Base-by-base conservation (phyloP, 2,113 vertebrate species). In the Ophiodon elongatus region DNA sequence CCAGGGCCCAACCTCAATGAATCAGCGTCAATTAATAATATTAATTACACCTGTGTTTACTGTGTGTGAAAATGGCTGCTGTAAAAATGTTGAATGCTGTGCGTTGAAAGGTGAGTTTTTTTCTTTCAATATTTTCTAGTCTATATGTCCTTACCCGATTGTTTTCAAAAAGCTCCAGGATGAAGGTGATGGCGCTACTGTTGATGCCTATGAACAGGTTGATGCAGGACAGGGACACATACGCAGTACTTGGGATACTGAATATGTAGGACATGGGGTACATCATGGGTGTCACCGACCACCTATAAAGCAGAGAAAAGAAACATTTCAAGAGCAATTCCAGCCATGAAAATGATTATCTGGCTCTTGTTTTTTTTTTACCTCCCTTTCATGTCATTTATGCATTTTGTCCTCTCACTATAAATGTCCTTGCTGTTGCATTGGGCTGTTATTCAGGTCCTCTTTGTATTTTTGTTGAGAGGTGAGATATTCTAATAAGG, bases 221-320 rank as follows among this genome's bases (percentile, higher is more conserved):
- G 88, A 98, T 95, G 93, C 97, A 99, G 82, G 98, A 97, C 83
- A 99, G 91, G 13, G 97, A 96, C 88, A 99, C 97, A 1, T 99
- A 99, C 9, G 98, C 98, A 1, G 98, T 99, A 90, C 98, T 99
- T 67, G 98, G 98, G 62, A 99, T 89, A 63, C 65, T 96, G 93
- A 99, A 99, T 35, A 98, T 65, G 94, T 96, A 98, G 60, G 98
- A 95, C 83, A 98, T 95, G 29, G 98, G 98, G 83, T 99, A 99
- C 97, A 99, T 99, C 98, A 99, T 96, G 39, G 98, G 98, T 5
- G 97, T 99, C 87, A 99, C 94, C 2, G 98, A 97, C 98, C 98
- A 99, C 72, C 98, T 99, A 89, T 72, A 73, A 64, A 37, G 1
- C 31, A 59, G 4, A 80, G 8, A 68, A 9, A 65, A 56, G 14